A percentile compares a stretch with the other conserved stretches of the same genome.
These are phyloP conservation scores for Formicarius rufipectus DNA, from an alignment of 2,113 vertebrate species.

Conservation along the genomic window DNA sequence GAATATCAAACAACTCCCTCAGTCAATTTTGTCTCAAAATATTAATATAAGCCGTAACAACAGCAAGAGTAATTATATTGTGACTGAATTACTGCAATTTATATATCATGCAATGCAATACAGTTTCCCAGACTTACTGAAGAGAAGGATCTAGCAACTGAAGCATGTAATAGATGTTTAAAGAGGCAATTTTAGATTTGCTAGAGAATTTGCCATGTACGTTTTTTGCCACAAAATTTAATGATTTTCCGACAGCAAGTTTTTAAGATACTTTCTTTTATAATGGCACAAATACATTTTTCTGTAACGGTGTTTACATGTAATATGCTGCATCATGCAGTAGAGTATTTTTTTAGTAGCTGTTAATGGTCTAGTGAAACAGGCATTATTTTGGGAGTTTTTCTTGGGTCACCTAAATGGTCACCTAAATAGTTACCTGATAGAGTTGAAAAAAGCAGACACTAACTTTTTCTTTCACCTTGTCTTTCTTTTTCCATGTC, in stretches of 20 bases:
- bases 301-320: background rate
- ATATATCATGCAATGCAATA: background rate
- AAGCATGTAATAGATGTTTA: background rate
- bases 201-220: background rate
- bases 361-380: background rate
- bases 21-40: background rate
- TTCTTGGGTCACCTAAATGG: background rate
- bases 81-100: background rate
- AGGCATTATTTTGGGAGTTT: background rate
- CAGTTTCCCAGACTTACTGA: background rate
- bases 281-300: background rate
- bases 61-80: background rate
- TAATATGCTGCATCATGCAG: background rate
- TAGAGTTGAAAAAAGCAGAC: background rate
- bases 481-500: background rate
- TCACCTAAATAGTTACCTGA: background rate
- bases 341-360: background rate
- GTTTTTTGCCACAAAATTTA: background rate
- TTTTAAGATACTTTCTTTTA: background rate
- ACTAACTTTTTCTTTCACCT: background rate
- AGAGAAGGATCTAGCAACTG: background rate
- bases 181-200: background rate
- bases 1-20: background rate
- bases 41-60: background rate
- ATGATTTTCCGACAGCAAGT: background rate